Conservation (phyloP, 92 coral and sea anemone genomes). For the Pocillopora grandis region DNA sequence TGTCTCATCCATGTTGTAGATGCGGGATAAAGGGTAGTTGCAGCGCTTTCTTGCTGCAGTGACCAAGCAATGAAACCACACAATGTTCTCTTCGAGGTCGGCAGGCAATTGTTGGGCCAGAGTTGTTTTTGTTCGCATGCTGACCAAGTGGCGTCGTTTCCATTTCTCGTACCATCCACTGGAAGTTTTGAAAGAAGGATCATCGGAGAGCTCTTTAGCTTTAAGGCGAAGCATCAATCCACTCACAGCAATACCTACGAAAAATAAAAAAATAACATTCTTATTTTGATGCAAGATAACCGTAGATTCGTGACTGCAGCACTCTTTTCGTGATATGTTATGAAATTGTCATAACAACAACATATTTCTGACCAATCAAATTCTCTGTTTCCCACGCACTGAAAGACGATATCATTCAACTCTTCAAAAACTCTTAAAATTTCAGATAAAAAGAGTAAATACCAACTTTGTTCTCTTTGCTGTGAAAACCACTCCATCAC, state of each 20-base stretch:
- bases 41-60: too few relatives aligned
- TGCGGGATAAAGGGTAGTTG: too few relatives aligned
- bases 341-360: neutral
- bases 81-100: neutral
- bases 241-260: neutral
- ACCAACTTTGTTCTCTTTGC: too few relatives aligned
- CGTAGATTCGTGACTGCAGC: neutral
- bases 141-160: neutral
- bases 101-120: neutral
- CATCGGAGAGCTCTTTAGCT: too few relatives aligned
- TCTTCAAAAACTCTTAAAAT: too few relatives aligned
- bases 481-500: too few relatives aligned
- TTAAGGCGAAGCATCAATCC: too few relatives aligned
- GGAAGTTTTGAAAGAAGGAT: too few relatives aligned
- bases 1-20: too few relatives aligned
- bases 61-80: too few relatives aligned
- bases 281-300: conserved; percentile 17
- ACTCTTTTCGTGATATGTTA: neutral
- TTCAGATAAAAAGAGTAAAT: too few relatives aligned
- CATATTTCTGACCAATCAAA: neutral
- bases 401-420: neutral
- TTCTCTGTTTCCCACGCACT: neutral
- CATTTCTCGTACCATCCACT: neutral
- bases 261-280: conserved; percentile 14
- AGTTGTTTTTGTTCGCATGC: neutral